phyloP scores from a whole-genome alignment of 2,797 vertebrate species.

The Lindbergichthys nudifrons region DNA sequence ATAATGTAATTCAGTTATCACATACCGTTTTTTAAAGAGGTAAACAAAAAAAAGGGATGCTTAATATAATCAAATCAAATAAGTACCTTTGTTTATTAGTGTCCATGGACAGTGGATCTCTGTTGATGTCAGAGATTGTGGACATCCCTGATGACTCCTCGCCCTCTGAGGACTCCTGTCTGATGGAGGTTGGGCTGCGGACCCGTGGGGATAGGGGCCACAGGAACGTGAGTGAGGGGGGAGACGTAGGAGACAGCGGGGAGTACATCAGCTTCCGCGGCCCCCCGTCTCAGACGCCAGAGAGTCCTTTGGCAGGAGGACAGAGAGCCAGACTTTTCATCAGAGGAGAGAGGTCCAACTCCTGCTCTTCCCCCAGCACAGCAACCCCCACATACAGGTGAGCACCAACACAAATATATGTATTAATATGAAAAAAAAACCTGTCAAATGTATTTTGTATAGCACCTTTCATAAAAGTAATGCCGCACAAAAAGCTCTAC shows the following conservation, averaged over 20 bases:
- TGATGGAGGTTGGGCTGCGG: slow-evolving; percentile 89
- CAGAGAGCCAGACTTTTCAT: slow-evolving; percentile 80
- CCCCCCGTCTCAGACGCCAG: slow-evolving; percentile 71
- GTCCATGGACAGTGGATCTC: slow-evolving; percentile 95
- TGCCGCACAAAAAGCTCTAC: too few species aligned
- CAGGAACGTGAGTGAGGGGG: slow-evolving; percentile 79
- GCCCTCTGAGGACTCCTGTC: slow-evolving; percentile 95
- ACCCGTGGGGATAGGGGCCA: slow-evolving; percentile 83
- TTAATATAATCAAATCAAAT: neutral
- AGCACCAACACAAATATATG: neutral
- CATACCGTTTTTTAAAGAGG: neutral
- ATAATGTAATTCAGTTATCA: neutral
- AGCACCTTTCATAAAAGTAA: too few species aligned
- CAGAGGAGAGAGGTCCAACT: slow-evolving; percentile 92
- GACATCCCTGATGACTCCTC: slow-evolving; percentile 96
- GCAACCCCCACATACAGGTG: slow-evolving; percentile 81
- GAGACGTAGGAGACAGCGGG: slow-evolving; percentile 81
- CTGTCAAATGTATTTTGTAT: too few species aligned
- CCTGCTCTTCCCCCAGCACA: slow-evolving; percentile 93
- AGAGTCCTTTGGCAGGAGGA: slow-evolving; percentile 88
- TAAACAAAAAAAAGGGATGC: neutral
- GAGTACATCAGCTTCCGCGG: slow-evolving; percentile 78
- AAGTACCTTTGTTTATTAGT: slow-evolving; percentile 71
- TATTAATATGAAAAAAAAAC: too few species aligned
- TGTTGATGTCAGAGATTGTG: slow-evolving; percentile 94